Conservation (phyloP, 2,888 invertebrate genomes). For the Trisateles emortualis region DNA sequence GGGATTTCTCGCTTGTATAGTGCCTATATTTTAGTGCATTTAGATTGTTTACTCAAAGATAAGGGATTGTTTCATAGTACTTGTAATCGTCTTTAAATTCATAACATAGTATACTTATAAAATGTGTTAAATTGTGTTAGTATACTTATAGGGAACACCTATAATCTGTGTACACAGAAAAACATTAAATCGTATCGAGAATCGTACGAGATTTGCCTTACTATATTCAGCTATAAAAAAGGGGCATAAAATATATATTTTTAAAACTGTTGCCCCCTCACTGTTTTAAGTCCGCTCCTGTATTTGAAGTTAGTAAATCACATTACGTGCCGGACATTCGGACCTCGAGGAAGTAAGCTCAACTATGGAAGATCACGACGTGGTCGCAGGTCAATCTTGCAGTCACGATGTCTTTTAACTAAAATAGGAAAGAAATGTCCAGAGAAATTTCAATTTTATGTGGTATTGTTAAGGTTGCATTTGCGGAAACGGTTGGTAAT, state of each 20-base stretch:
- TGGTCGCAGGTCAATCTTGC: conserved; percentile 42
- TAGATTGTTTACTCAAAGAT: too few relatives aligned
- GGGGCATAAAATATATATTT: neutral
- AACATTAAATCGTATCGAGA: too few relatives aligned
- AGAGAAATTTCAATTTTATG: conserved; percentile 19
- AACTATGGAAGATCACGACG: conserved; percentile 49
- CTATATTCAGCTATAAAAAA: too few relatives aligned
- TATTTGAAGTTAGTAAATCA: conserved; percentile 32
- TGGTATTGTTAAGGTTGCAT: neutral
- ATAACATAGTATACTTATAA: too few relatives aligned
- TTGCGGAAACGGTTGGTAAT: neutral
- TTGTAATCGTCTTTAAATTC: too few relatives aligned
- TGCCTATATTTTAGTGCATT: too few relatives aligned
- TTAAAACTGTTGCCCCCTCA: neutral
- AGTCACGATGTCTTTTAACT: conserved; percentile 48
- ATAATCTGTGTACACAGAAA: too few relatives aligned
- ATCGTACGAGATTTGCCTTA: too few relatives aligned
- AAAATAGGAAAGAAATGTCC: neutral
- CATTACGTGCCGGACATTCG: conserved; percentile 39
- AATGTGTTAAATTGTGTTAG: too few relatives aligned
- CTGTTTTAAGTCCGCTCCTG: conserved; percentile 8
- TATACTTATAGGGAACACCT: too few relatives aligned
- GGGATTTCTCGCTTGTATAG: too few relatives aligned
- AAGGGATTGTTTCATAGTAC: too few relatives aligned
- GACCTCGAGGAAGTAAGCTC: conserved; percentile 32